Base-by-base conservation (phyloP, 2,113 vertebrate species). In the Sakesphorus luctuosus region DNA sequence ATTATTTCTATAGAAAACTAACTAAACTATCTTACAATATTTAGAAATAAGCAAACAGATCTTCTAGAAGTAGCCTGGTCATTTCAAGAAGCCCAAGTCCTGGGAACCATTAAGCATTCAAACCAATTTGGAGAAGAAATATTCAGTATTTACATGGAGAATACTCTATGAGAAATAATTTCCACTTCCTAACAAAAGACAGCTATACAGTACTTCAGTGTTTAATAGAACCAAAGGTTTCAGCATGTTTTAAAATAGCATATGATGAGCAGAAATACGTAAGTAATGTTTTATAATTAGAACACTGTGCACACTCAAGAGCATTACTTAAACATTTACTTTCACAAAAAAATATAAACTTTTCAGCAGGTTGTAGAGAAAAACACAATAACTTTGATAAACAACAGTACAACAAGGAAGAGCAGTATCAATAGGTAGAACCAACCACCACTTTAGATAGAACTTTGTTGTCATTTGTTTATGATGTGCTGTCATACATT, bases 191-290 rank as follows among this genome's bases (percentile, higher is more conserved):
- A 58, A 59, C 18, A 33, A 20, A 77, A 88, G 13, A 78, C 1
- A 92, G 14, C 28, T 81, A n/a, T 44, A 75, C 17, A 44, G 24
- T 68, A 89, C 19, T n/a, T 75, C 46, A 89, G 26, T 13, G 11
- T 59, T 62, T 33, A 79, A 68, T 0, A 73, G 35, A 87, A 76
- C 3, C 28, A 46, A 68, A 89, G 9, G 4, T 55, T 96, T 87
- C 14, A 63, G 10, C 10, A 29, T 33, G 7, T 17, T 68, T 90
- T 58, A 43, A 76, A 85, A 29, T 50, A 68, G 29, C 6, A 47
- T 7, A 24, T 0, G 0, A 46, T 0, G 1, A 76, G 35, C 17
- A 84, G 24, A 65, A 78, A 84, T 8, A 13, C 2, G 0, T 11
- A 91, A 63, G 18, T 17, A 83, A 74, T 4, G 23, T 46, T 63